Conservation (phyloP, 2,797 vertebrate species). For the Sitta carolinensis region DNA sequence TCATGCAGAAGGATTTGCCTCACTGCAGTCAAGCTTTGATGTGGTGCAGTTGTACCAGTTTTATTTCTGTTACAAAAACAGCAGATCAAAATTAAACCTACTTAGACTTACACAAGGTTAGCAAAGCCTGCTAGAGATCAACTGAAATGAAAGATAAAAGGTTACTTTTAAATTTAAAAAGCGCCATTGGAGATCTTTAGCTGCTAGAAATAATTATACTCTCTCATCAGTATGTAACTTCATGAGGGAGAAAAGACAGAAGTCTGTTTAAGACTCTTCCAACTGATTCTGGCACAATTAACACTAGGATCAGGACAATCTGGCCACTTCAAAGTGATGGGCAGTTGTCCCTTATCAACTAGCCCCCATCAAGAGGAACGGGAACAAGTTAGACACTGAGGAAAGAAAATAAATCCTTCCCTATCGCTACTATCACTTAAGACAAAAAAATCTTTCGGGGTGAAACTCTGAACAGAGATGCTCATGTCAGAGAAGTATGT, state of each 20-base stretch:
- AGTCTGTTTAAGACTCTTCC: not conserved
- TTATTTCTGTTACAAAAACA: not conserved
- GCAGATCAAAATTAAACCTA: not conserved
- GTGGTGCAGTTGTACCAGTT: not conserved
- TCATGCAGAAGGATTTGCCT: not conserved
- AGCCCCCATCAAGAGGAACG: not conserved
- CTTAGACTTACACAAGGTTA: not conserved
- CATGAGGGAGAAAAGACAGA: not conserved
- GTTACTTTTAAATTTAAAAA: not conserved
- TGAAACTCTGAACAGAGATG: not conserved
- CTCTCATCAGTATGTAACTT: not conserved
- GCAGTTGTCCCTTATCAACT: not conserved
- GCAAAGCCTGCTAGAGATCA: not conserved
- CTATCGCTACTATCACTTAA: not conserved
- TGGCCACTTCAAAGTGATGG: not conserved
- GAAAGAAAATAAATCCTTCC: not conserved
- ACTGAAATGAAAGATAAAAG: not conserved
- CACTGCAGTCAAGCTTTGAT: not conserved
- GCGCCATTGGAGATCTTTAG: not conserved
- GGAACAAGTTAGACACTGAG: not conserved
- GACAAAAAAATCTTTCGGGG: not conserved
- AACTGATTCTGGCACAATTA: not conserved
- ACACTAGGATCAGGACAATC: fast-evolving
- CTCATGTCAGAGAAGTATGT: not conserved
- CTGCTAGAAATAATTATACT: not conserved